These are phyloP conservation scores for Aphelenchoides besseyi DNA, from an alignment of 1,140 invertebrate species.

Conservation along the genomic window DNA sequence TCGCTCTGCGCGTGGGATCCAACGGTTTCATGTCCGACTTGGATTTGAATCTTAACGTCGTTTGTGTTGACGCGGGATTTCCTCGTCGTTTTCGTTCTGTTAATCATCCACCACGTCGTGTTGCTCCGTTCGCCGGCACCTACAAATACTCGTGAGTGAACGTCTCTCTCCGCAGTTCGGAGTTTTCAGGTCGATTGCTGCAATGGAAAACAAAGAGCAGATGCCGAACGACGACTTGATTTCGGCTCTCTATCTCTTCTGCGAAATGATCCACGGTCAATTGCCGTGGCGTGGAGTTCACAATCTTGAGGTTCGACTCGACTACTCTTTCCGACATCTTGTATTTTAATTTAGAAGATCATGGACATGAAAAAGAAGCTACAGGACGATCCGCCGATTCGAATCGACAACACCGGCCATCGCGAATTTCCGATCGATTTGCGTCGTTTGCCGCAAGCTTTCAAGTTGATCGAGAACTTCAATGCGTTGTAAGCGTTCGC, in stretches of 20 bases:
- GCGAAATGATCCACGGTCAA: constrained; percentile 17
- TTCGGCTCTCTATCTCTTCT: constrained; percentile 16
- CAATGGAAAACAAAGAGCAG: constrained; percentile 13
- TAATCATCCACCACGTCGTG: background rate
- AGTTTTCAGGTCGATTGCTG: background rate
- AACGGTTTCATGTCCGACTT: constrained; percentile 1
- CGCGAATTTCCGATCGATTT: constrained; percentile 18
- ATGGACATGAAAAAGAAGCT: constrained; percentile 6
- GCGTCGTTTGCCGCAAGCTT: constrained; percentile 6
- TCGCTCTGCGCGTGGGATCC: background rate
- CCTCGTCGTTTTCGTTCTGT: background rate
- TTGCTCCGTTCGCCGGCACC: constrained; percentile 3
- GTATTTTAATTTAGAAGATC: background rate
- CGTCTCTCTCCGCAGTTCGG: background rate
- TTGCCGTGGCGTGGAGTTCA: constrained; percentile 10
- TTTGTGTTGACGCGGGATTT: constrained; percentile 16
- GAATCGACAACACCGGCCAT: constrained; percentile 10
- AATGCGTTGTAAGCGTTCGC: constrained; percentile 1
- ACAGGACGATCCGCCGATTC: background rate
- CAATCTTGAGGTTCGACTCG: background rate
- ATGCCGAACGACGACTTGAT: constrained; percentile 15
- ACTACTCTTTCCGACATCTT: background rate
- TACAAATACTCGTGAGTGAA: constrained; percentile 19
- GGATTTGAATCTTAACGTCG: constrained; percentile 11
- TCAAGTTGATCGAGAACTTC: background rate